Evolutionary conservation across 2,113 vertebrate species (phyloP).

Genomic region (Ceuthmochares aereus): DNA sequence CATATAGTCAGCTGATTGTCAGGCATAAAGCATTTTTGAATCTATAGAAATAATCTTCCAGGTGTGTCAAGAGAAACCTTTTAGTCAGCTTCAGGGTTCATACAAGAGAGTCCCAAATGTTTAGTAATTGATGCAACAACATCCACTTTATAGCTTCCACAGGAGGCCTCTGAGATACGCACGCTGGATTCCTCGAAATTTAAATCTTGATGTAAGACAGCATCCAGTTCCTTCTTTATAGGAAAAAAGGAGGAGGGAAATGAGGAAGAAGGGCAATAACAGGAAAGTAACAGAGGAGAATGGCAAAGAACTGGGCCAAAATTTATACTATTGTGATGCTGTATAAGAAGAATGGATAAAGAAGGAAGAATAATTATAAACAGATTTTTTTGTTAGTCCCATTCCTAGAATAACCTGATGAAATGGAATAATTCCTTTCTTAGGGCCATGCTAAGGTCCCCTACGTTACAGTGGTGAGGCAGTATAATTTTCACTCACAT

Average conservation of each 20-base stretch:
- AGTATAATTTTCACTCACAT: not conserved
- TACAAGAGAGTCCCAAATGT: not conserved
- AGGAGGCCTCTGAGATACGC: not conserved
- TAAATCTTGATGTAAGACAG: not conserved
- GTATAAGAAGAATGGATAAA: not conserved
- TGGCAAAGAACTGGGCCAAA: not conserved
- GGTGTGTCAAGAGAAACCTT: not conserved
- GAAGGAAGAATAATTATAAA: not conserved
- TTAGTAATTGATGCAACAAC: not conserved
- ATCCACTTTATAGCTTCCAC: not conserved
- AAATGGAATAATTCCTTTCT: not conserved
- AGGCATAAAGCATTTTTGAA: not conserved
- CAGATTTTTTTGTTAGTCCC: not conserved
- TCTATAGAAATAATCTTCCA: not conserved
- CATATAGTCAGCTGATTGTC: not conserved
- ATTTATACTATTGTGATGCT: not conserved
- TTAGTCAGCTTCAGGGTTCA: not conserved
- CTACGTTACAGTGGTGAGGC: not conserved
- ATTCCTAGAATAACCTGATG: not conserved
- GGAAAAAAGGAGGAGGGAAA: not conserved
- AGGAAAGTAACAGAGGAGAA: not conserved
- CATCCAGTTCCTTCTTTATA: not conserved
- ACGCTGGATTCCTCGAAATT: not conserved
- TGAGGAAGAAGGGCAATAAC: not conserved
- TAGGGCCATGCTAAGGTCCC: not conserved